These are phyloP conservation scores for Clarias platycephalus DNA, from an alignment of 2,797 vertebrate species.

Conservation along the genomic window DNA sequence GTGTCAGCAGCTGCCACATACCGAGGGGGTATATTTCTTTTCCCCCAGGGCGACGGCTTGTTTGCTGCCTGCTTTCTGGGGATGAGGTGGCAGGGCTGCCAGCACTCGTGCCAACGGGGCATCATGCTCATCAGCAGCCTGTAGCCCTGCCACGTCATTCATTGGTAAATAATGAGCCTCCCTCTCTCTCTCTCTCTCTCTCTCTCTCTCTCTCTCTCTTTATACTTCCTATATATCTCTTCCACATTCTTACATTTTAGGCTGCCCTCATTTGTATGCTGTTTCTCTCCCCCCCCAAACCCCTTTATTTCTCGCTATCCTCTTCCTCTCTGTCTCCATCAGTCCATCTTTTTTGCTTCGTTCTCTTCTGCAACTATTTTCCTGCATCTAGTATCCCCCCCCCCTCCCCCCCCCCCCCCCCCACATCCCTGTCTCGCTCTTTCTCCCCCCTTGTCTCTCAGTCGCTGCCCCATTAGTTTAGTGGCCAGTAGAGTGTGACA, in stretches of 20 bases:
- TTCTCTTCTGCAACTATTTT: slow-evolving; percentile 69
- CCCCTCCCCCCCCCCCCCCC: neutral
- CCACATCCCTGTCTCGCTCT: slow-evolving; percentile 27
- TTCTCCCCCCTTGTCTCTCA: slow-evolving; percentile 52
- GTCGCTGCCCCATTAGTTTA: slow-evolving; percentile 93
- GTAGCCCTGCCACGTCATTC: slow-evolving; percentile 57
- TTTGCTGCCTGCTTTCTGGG: slow-evolving; percentile 54
- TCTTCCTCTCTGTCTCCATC: slow-evolving; percentile 52
- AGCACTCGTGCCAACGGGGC: slow-evolving; percentile 55
- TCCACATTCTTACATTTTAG: slow-evolving; percentile 50
- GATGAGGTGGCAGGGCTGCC: slow-evolving; percentile 57
- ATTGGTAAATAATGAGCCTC: slow-evolving; percentile 61
- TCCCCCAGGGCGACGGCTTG: slow-evolving; percentile 59
- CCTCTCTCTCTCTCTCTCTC: slow-evolving; percentile 34
- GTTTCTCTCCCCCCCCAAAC: slow-evolving; percentile 46
- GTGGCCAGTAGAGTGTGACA: slow-evolving; percentile 97
- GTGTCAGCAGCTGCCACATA: slow-evolving; percentile 59
- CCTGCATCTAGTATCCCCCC: slow-evolving; percentile 48
- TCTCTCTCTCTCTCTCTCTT: slow-evolving; percentile 38
- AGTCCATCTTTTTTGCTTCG: slow-evolving; percentile 64
- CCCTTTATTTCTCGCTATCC: slow-evolving; percentile 38
- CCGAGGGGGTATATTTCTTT: slow-evolving; percentile 52
- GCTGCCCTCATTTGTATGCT: slow-evolving; percentile 68
- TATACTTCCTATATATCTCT: slow-evolving; percentile 54
- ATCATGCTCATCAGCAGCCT: slow-evolving; percentile 57